Base-by-base conservation (phyloP, 2,113 vertebrate genomes). In the Hemichromis elongatus region DNA sequence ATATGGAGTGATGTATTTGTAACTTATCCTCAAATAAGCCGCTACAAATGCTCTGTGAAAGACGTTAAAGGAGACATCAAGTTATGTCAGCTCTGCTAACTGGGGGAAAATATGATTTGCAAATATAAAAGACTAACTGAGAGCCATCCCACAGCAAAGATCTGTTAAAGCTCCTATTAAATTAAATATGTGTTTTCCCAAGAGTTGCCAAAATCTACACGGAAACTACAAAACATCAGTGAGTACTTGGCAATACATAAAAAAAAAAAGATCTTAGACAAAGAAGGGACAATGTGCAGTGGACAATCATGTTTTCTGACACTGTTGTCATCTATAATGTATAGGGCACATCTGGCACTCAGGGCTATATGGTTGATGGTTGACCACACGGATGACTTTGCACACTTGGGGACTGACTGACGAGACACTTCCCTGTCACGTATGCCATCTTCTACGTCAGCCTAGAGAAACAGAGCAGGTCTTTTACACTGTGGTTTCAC, bases 291-390 rank as follows among this genome's bases (percentile, higher is more conserved):
- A 35, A 1, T 79, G 50, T 37, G 55, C 87, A 86, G 83, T 79
- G 37, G 33, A 21, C 19, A 66, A 8, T 89, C 86, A 30, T 59
- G 86, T 84, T 89, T 75, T 77, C 83, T 68, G 24, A 30, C 24
- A 75, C 16, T 30, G 47, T 42, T 77, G 14, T 94, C 93, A 94
- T 95, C 83, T 92, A 94, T 95, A 92, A 95, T 95, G 86, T 86
- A 95, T 78, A 88, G 89, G 91, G 7, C 91, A 93, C 93, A 92
- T 93, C 93, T 94, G 94, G 86, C 79, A 80, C 87, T 90, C 84
- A 82, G 50, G 16, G 59, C 79, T 82, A 59, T 79, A 50, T 30
- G 57, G 73, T 54, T 85, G 88, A 90, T 61, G 90, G 63, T 57
- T 84, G 83, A 90, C 80, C 89, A 83, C 75, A 86, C 24, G 45